Evolutionary conservation across 1,140 invertebrate genomes (phyloP).

Genomic region (Micrasema longulum): DNA sequence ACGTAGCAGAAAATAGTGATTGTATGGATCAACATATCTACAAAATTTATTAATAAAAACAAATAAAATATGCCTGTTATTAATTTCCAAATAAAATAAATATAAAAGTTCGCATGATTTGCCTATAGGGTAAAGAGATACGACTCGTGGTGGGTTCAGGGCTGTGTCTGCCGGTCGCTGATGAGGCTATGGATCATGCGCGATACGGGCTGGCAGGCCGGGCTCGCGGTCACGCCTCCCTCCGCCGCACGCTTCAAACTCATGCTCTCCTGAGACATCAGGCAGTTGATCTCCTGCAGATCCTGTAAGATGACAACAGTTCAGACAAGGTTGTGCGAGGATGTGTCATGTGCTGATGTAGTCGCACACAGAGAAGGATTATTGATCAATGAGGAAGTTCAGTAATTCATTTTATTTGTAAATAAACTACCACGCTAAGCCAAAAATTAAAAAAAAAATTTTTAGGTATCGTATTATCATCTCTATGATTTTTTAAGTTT

Average conservation of each 20-base stretch:
- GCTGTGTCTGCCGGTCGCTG: constrained; percentile 60
- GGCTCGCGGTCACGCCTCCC: constrained; percentile 51
- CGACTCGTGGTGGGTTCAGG: background rate
- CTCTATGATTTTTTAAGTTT: too few species aligned
- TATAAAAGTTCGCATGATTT: too few species aligned
- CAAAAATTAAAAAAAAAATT: too few species aligned
- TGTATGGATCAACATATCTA: background rate
- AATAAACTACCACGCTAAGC: too few species aligned
- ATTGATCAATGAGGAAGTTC: too few species aligned
- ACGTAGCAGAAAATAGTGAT: too few species aligned
- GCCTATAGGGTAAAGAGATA: background rate
- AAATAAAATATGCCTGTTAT: background rate
- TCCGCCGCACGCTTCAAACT: constrained; percentile 56
- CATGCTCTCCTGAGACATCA: constrained; percentile 59
- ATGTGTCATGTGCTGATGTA: too few species aligned
- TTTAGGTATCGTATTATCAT: too few species aligned
- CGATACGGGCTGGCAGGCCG: constrained; percentile 41
- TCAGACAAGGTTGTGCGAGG: too few species aligned
- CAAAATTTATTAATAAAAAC: background rate
- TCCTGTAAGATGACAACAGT: too few species aligned
- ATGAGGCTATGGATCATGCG: constrained; percentile 63
- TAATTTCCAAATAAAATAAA: background rate
- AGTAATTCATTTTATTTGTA: too few species aligned
- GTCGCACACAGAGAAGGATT: too few species aligned
- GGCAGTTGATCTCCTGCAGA: constrained; percentile 63